Percentiles rank a stretch among this genome's conserved stretches.
Evolutionary conservation across 2,113 vertebrate genomes (phyloP).

Genomic region (Neomonachus schauinslandi): DNA sequence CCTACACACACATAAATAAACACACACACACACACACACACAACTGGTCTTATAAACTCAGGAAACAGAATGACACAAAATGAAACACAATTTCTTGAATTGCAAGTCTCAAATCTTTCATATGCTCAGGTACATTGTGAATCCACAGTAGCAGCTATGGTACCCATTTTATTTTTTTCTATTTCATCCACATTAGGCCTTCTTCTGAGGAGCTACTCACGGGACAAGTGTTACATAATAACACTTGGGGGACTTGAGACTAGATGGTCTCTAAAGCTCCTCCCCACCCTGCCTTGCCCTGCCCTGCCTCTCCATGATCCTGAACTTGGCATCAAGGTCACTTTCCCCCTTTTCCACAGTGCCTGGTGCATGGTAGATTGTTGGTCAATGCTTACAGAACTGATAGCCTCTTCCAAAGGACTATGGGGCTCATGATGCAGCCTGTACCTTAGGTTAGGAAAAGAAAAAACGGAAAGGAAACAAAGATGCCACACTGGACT

Average conservation of each 20-base stretch:
- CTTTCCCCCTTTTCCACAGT: background rate
- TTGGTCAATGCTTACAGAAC: background rate
- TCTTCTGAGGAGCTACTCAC: background rate
- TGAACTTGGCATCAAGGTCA: background rate
- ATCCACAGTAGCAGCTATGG: background rate
- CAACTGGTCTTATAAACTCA: background rate
- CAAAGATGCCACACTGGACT: background rate
- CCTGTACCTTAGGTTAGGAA: background rate
- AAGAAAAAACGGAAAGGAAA: background rate
- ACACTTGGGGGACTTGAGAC: background rate
- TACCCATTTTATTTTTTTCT: background rate
- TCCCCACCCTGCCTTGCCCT: background rate
- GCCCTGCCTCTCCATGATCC: background rate
- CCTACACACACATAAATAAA: too few relatives aligned
- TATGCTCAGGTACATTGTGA: background rate
- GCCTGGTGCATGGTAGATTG: background rate
- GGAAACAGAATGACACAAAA: slow-evolving; percentile 8
- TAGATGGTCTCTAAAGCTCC: background rate
- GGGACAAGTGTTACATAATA: background rate
- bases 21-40: background rate
- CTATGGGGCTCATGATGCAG: background rate
- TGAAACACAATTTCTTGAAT: background rate
- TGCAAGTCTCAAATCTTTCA: background rate
- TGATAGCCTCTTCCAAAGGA: background rate
- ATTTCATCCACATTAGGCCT: background rate